Evolutionary conservation across 2,888 invertebrate species (phyloP), one percentile per base, ranked within the genome.

Genomic region (Nemurella pictetii): DNA sequence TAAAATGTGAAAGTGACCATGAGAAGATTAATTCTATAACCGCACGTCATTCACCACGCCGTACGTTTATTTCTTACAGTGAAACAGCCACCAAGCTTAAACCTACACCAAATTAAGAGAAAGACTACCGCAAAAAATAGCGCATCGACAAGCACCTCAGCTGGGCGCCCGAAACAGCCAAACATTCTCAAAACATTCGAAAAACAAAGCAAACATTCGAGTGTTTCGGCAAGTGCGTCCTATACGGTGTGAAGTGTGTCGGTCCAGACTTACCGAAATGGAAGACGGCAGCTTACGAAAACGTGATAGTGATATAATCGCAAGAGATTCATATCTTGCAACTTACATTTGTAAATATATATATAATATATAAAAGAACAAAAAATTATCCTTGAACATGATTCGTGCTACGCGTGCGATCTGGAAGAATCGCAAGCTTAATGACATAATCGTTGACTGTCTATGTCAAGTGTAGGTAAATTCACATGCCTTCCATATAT

Each of bases 401-500:
- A 12, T 55, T 2, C 55, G 20, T 55, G 12, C n/a, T n/a, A n/a
- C 20, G 15, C 55, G 9, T 3, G 3, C 55, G 55, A 55, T 55
- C 20, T 55, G 55, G 55, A 20, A 12, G 55, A 2, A 20, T 55
- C 55, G 9, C 20, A 20, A 55, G 9, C 1, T 55, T 15, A 55
- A 55, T 20, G 20, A 55, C 20, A 12, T n/a, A n/a, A n/a, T 15
- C 20, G 55, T 3, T 55, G 55, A 81, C 32, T n/a, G 12, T 72
- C n/a, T 55, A n/a, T 82, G 27, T 27, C 55, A 55, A 82, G 25
- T 26, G 20, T 27, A 72, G 55, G 26, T 82, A 72, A 72, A 72
- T 82, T 72, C 82, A 55, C 73, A 82, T 55, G 82, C 82, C 82
- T 82, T 82, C 82, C 82, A 82, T 55, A 55, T 55, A 55, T 55